Percentiles rank a stretch among this genome's conserved stretches.
These are phyloP conservation scores for Dryas iulia DNA, from an alignment of 1,140 invertebrate species.

Conservation along the genomic window DNA sequence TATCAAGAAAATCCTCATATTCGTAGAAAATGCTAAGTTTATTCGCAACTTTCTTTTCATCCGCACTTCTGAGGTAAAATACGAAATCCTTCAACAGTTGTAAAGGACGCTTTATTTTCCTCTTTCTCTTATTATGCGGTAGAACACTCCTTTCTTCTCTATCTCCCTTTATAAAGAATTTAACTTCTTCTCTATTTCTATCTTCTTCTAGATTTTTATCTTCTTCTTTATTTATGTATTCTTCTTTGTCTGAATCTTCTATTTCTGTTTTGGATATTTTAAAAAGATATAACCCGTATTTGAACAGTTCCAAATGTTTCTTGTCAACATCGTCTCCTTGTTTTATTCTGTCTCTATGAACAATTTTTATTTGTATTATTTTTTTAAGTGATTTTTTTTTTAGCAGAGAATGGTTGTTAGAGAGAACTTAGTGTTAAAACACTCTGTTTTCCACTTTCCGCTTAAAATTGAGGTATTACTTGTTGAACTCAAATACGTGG, in stretches of 20 bases:
- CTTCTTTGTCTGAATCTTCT: constrained; percentile 2
- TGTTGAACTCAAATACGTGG: too few species aligned
- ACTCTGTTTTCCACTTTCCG: too few species aligned
- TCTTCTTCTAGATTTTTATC: too few species aligned
- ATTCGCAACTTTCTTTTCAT: constrained; percentile 11
- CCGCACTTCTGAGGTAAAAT: constrained; percentile 26
- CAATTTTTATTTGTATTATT: not conserved
- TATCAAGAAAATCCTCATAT: constrained; percentile 39
- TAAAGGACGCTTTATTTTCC: constrained; percentile 24
- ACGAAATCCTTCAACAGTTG: constrained; percentile 29
- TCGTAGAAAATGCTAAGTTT: constrained; percentile 24
- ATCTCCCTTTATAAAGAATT: not conserved
- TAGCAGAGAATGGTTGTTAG: too few species aligned
- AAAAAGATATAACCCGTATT: constrained; percentile 47
- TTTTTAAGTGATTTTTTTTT: too few species aligned
- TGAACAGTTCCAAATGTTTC: constrained; percentile 48
- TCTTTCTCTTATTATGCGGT: constrained; percentile 29
- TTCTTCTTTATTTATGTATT: constrained; percentile 9
- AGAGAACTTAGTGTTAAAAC: too few species aligned
- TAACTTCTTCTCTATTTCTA: not conserved
- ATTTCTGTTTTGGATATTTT: constrained; percentile 24
- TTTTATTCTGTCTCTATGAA: constrained; percentile 40
- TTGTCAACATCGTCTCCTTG: constrained; percentile 35
- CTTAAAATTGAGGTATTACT: too few species aligned
- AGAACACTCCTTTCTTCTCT: constrained; percentile 15